Evolutionary conservation across 2,113 vertebrate species (phyloP), one percentile per base, ranked within the genome.

Genomic region (Zingel zingel): DNA sequence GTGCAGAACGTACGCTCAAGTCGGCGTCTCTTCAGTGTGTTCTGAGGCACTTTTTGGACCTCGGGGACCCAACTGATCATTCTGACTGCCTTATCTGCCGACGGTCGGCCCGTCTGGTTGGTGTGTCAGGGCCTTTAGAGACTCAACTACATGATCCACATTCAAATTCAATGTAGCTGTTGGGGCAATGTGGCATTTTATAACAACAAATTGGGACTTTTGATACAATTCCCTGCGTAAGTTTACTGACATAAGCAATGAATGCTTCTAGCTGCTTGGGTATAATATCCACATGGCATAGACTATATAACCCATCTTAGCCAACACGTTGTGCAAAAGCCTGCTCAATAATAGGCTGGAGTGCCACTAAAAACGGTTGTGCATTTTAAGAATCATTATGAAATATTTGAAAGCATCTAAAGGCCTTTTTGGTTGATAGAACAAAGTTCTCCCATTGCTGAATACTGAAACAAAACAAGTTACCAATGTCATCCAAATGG

Each of bases 111-210:
- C n/a, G n/a, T 30, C 30, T 3, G 30, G 30, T 30, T 30, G 30
- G 30, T 30, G 30, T 3, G 30, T 30, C 30, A 30, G 3, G 4
- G 30, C 30, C 30, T 30, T 30, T 5, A 33, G 7, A 25, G 21
- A 66, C 36, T 57, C 6, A 21, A 27, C 25, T 33, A 47, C 30
- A 56, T 56, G 39, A 54, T 53, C 19, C 48, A 47, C 23, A 68
- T 69, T 61, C 61, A 23, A 54, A 53, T 57, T 25, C 23, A 62
- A 16, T 64, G 50, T 50, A 53, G 33, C 36, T 47, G 36, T 77
- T 65, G 13, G 36, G 23, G 21, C 18, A 65, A 53, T 39, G 6
- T 21, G 4, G 16, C 18, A 58, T 50, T 58, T 9, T 12, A n/a
- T 5, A 5, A 51, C 21, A 59, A 64, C 14, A 62, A 69, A 47